Conservation (phyloP, 2,888 invertebrate species). For the Elgonia sp. region DNA sequence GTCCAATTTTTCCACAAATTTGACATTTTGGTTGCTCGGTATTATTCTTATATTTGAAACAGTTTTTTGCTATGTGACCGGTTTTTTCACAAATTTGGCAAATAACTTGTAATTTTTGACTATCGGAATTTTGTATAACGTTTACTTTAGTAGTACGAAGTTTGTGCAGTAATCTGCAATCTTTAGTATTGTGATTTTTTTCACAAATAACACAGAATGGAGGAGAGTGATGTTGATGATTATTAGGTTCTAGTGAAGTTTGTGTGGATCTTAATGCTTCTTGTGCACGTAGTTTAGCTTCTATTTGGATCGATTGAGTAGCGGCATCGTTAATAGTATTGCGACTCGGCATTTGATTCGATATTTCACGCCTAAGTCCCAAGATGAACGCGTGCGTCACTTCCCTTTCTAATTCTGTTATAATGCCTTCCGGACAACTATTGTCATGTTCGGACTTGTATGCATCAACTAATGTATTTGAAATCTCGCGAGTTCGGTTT, state of each 20-base stretch:
- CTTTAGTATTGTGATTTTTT: neutral
- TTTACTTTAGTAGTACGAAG: constrained; percentile 11
- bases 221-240: no score
- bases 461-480: neutral
- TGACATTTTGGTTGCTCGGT: constrained; percentile 12
- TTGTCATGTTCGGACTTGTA: neutral
- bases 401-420: neutral
- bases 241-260: no score
- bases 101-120: neutral
- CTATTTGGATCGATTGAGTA: neutral
- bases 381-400: neutral
- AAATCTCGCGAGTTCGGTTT: neutral
- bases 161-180: neutral
- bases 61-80: constrained; percentile 48
- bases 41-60: neutral
- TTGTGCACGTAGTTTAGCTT: neutral
- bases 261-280: neutral
- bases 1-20: constrained; percentile 38
- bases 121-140: neutral
- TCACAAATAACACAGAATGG: neutral
- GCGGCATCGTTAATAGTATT: neutral
- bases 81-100: constrained; percentile 25
- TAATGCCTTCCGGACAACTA: neutral
- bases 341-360: neutral
- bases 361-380: neutral